These are phyloP conservation scores for Seira ritae DNA, from an alignment of 2,888 invertebrate genomes.

Conservation along the genomic window DNA sequence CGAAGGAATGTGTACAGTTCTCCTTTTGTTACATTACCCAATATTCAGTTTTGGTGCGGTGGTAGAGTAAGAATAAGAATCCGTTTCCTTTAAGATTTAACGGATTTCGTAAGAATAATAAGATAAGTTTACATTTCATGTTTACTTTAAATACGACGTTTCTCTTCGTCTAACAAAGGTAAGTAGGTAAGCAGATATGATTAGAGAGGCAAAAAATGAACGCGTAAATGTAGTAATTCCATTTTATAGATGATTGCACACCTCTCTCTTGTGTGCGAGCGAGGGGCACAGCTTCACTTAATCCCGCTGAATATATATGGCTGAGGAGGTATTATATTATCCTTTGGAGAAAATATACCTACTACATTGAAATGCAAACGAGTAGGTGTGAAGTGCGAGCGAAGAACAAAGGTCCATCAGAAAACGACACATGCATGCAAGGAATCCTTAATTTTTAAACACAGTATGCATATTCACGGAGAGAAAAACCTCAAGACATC, in stretches of 20 bases:
- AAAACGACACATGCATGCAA: conserved; percentile 41
- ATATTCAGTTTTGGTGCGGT: too few species aligned
- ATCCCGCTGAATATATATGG: background rate
- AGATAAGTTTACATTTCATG: too few species aligned
- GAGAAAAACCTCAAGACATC: conserved; percentile 10
- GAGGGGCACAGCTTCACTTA: background rate
- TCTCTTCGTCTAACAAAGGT: too few species aligned
- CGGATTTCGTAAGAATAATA: too few species aligned
- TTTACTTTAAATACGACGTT: too few species aligned
- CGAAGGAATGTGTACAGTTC: too few species aligned
- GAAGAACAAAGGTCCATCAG: conserved; percentile 44
- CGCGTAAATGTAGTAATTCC: too few species aligned
- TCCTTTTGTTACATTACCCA: too few species aligned
- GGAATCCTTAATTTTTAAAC: conserved; percentile 32
- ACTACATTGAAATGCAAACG: conserved; percentile 15
- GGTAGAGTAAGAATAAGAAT: too few species aligned
- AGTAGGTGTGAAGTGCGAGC: conserved; percentile 17
- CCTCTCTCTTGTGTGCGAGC: background rate
- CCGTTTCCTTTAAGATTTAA: too few species aligned
- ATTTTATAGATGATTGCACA: background rate
- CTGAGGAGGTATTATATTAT: background rate
- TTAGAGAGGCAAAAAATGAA: too few species aligned
- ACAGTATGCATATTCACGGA: background rate
- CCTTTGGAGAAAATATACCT: conserved; percentile 18
- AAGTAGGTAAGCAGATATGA: too few species aligned